Conservation (phyloP, 2,888 invertebrate genomes). For the Eudasyphora cyanicolor region DNA sequence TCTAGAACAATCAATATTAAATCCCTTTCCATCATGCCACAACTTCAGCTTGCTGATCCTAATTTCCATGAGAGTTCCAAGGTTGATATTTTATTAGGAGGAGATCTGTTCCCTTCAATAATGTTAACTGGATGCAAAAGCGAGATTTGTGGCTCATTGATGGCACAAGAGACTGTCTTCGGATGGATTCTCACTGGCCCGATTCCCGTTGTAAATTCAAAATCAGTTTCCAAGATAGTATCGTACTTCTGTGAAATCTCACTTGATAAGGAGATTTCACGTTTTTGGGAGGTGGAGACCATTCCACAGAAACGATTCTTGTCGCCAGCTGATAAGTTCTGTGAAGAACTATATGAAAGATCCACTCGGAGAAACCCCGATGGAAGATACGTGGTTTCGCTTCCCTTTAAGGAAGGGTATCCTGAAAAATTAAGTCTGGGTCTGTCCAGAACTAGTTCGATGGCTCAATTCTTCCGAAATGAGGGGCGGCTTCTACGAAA, state of each 20-base stretch:
- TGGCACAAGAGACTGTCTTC: no score
- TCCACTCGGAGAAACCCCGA: no score
- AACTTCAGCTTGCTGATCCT: no score
- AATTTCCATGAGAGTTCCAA: no score
- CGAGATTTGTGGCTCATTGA: no score
- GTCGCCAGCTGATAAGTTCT: constrained; percentile 19
- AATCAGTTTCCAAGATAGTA: background rate
- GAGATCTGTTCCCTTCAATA: no score
- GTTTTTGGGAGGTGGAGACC: constrained; percentile 50
- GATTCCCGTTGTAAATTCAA: background rate
- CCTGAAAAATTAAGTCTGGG: background rate
- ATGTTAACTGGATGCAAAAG: no score
- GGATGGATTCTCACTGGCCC: constrained; percentile 37
- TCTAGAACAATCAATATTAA: no score
- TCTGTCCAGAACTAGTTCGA: background rate
- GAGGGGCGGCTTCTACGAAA: no score
- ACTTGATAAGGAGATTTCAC: constrained; percentile 25
- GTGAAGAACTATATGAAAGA: background rate
- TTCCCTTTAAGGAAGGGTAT: background rate
- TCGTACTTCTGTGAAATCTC: constrained; percentile 31
- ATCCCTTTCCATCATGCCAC: no score
- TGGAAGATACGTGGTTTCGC: constrained; percentile 8
- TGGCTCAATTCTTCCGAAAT: constrained; percentile 36
- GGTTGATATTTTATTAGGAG: no score
- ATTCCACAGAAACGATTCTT: constrained; percentile 15